Base-by-base conservation (phyloP, 2,888 invertebrate species). In the Entomobrya proxima region DNA sequence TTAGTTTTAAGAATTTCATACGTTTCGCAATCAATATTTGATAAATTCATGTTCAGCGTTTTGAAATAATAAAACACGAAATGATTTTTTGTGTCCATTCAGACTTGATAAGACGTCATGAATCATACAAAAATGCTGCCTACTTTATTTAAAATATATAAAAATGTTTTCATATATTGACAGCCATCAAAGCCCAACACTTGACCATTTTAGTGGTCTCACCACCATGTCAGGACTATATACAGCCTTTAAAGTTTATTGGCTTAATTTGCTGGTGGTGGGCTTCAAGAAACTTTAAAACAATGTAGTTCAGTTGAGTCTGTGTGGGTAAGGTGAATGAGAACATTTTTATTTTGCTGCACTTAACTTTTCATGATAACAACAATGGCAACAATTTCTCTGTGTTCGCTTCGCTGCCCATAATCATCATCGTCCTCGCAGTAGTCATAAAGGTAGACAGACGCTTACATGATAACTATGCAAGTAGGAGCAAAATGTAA, bases 351-450 rank as follows among this genome's bases (percentile, higher is more conserved):
- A 18, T 67, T 9, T 37, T 67, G 35, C 35, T 67, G 18, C 67
- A 58, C 32, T 67, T 11, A 67, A 37, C 18, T 18, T 18, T 67
- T 67, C 21, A 35, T 9, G 37, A 37, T 37, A 67, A 67, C 67
- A 67, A 37, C 37, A 67, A 67, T 37, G 67, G 37, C 44, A 69
- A 69, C 44, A 44, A 11, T 44, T 47, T 72, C 21, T 32, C 27
- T 44, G 30, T 64, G 35, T n/a, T 72, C 47, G 72, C 72, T 72
- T 72, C 47, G 50, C 30, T 72, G 72, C 44, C 72, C 72, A 72
- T 47, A 47, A 3, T 55, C 52, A 47, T 69, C 72, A 72, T 40
- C 44, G 50, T 55, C 52, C 27, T 69, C 72, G 50, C 24, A 30
- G 50, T n/a, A 30, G 47, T 72, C 27, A 50, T 72, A 30, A 27